phyloP scores from a whole-genome alignment of 2,113 vertebrate genomes.

The Rhea americana region DNA sequence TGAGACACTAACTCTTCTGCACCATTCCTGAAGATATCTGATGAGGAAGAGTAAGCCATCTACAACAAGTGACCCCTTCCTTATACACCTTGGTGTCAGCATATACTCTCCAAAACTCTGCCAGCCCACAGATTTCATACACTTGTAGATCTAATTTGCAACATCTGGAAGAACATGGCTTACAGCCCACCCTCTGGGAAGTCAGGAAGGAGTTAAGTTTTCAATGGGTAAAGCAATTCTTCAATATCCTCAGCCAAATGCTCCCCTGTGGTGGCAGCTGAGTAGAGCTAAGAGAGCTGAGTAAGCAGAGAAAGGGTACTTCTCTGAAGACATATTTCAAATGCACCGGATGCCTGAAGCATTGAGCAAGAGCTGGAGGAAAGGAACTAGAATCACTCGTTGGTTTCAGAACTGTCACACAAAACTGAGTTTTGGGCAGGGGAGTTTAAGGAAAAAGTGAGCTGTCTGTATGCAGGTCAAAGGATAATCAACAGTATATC shows the following conservation, averaged over 20 bases:
- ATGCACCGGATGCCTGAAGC: not conserved
- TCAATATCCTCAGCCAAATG: not conserved
- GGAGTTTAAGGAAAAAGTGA: constrained; percentile 4
- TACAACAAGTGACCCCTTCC: not conserved
- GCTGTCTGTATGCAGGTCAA: constrained; percentile 9
- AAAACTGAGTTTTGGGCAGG: constrained; percentile 5
- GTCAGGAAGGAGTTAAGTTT: not conserved
- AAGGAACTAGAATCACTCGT: not conserved
- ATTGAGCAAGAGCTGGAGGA: not conserved
- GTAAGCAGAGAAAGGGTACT: not conserved
- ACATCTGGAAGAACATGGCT: not conserved
- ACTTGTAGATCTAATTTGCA: not conserved
- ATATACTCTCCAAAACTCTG: not conserved
- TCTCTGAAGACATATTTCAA: not conserved
- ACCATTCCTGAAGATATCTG: not conserved
- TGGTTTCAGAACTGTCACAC: not conserved
- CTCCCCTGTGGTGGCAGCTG: not conserved
- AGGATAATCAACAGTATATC: not conserved
- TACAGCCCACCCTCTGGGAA: not conserved
- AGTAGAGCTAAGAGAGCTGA: not conserved
- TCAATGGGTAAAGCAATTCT: not conserved
- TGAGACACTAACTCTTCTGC: not conserved
- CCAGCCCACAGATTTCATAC: not conserved
- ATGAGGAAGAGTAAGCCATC: not conserved
- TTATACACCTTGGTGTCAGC: not conserved